Base-by-base conservation (phyloP, 2,113 vertebrate species). In the Caranx ignobilis region DNA sequence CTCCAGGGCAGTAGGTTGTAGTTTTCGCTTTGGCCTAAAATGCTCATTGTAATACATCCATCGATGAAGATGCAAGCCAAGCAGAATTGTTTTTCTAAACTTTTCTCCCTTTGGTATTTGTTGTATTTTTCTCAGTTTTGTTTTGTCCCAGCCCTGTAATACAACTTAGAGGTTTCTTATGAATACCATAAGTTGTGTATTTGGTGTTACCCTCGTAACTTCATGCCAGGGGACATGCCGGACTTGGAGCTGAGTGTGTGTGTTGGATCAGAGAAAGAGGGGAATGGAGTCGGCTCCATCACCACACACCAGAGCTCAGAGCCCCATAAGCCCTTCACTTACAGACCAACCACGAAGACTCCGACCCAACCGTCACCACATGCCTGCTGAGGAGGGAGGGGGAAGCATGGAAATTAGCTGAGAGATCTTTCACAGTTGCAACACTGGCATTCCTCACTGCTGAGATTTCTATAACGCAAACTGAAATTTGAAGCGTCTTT, bases 321-420 rank as follows among this genome's bases (percentile, higher is more conserved):
- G 61, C 68, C 68, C 75, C 84, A 67, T 84, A 84, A 88, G 86
- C 84, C 70, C 82, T 78, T 87, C 83, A 76, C 86, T 89, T 79
- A 87, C 69, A 86, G 88, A 93, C 89, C 90, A 90, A 92, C 91
- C 89, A 87, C 90, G 82, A 79, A 81, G 88, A 69, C 73, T 61
- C 48, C 39, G 48, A 77, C 82, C 75, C 68, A 50, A 86, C 82
- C 79, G 18, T 68, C 88, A 76, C 81, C 83, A 85, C 83, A 91
- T 79, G 90, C 66, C 86, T 80, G 83, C 82, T 73, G 66, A 59
- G 63, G 68, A 71, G 70, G 55, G 75, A 70, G 60, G 35, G 75
- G 43, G 80, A 61, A 54, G 80, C 81, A 75, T 85, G 89, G 88
- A 87, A 89, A 92, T 85, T 74, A 87, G 72, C 85, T 26, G 55